phyloP scores from a whole-genome alignment of 2,888 invertebrate species.

The Epinotia nisella region DNA sequence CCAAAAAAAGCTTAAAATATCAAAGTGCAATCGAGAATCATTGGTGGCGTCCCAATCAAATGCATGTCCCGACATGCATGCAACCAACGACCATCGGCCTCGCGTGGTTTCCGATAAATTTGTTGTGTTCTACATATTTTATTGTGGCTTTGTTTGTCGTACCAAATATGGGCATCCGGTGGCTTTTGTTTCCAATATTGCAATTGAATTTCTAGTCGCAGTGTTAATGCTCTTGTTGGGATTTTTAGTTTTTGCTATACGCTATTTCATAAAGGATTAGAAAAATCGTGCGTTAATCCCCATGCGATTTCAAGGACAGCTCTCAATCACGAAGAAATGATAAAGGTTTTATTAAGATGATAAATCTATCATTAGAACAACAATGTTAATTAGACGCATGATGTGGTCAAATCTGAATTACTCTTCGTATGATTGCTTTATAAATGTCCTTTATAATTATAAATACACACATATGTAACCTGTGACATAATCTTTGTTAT shows the following conservation, averaged over 20 bases:
- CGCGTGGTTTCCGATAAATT: constrained; percentile 72
- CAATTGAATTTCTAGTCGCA: constrained; percentile 50
- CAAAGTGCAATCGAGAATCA: constrained; percentile 46
- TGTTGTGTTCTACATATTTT: constrained; percentile 65
- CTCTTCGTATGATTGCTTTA: too few species aligned
- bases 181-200: constrained; percentile 45
- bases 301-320: too few species aligned
- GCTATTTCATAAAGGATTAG: too few species aligned
- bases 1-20: neutral
- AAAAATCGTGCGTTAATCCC: too few species aligned
- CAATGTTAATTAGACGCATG: too few species aligned
- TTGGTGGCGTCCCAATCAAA: constrained; percentile 58
- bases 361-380: too few species aligned
- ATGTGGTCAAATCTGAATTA: too few species aligned
- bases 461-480: too few species aligned
- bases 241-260: constrained; percentile 15
- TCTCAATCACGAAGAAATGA: too few species aligned
- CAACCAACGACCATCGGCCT: constrained; percentile 54
- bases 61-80: constrained; percentile 60
- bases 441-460: too few species aligned
- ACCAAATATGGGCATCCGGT: constrained; percentile 59
- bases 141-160: constrained; percentile 64
- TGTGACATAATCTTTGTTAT: too few species aligned
- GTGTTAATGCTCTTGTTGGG: constrained; percentile 42
- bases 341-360: too few species aligned